Evolutionary conservation across 2,888 invertebrate species (phyloP).

Genomic region (Eupithecia abbreviata): DNA sequence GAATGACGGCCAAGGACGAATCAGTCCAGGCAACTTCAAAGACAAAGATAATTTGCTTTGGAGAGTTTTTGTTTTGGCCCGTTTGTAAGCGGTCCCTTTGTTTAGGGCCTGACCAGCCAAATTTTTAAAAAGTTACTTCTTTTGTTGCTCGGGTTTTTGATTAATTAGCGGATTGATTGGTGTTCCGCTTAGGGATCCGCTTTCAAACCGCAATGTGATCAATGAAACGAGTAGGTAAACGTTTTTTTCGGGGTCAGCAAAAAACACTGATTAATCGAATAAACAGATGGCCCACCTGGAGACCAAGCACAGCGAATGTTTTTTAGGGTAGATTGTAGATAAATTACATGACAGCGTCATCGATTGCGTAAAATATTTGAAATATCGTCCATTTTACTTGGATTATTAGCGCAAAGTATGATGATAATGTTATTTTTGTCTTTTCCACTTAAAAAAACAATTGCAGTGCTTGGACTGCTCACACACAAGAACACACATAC

Average conservation of each 20-base stretch:
- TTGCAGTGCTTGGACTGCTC: not conserved
- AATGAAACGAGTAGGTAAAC: not conserved
- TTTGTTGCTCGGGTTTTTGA: constrained; percentile 15
- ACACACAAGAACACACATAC: too few relatives aligned
- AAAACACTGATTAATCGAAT: not conserved
- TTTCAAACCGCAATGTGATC: not conserved
- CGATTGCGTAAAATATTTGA: too few relatives aligned
- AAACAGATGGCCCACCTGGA: not conserved
- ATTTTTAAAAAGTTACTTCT: constrained; percentile 25
- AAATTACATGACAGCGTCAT: too few relatives aligned
- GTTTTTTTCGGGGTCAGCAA: not conserved
- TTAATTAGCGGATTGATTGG: constrained; percentile 13
- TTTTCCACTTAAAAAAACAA: not conserved
- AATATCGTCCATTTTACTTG: too few relatives aligned
- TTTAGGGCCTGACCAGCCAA: constrained; percentile 31
- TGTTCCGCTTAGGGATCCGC: not conserved
- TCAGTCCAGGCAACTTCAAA: constrained; percentile 42
- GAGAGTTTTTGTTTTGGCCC: constrained; percentile 49
- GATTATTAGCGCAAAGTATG: too few relatives aligned
- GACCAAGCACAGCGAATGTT: too few relatives aligned
- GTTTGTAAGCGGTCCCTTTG: constrained; percentile 43
- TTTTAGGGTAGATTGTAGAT: too few relatives aligned
- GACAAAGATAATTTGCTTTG: constrained; percentile 46
- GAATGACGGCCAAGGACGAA: constrained; percentile 47
- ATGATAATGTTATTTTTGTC: not conserved